Conservation (phyloP, 2,888 invertebrate species). For the Iselma pallidipennis region DNA sequence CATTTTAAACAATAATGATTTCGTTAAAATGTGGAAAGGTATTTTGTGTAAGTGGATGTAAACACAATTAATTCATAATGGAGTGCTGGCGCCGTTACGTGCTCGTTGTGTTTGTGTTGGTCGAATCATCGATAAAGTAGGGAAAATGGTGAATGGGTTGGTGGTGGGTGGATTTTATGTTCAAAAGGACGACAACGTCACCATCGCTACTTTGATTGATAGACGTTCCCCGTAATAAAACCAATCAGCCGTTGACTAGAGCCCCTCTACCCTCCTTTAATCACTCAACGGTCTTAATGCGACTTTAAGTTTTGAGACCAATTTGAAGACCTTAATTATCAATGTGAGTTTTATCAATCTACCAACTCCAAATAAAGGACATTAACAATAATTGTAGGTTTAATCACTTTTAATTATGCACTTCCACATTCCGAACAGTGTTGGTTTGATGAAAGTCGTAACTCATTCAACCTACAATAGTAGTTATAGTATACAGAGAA, state of each 20-base stretch:
- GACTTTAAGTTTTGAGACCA: constrained; percentile 26
- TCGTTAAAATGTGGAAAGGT: constrained; percentile 33
- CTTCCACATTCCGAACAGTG: constrained; percentile 9
- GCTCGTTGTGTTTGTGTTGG: constrained; percentile 38
- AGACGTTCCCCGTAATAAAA: constrained; percentile 43
- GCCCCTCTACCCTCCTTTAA: constrained; percentile 38
- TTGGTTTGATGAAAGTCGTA: neutral
- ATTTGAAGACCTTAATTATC: constrained; percentile 26
- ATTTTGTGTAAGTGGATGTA: constrained; percentile 43
- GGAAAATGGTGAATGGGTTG: neutral
- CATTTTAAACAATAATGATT: constrained; percentile 21
- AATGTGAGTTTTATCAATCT: constrained; percentile 26
- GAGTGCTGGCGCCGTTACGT: constrained; percentile 31
- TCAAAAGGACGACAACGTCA: constrained; percentile 16
- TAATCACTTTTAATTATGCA: constrained; percentile 26
- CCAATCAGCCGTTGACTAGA: constrained; percentile 36
- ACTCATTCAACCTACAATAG: constrained; percentile 2
- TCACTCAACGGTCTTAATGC: constrained; percentile 35
- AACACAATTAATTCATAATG: constrained; percentile 47
- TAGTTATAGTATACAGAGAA: constrained; percentile 3
- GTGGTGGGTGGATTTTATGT: neutral
- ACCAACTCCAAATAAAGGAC: neutral
- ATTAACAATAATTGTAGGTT: constrained; percentile 26
- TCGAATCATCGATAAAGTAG: constrained; percentile 17
- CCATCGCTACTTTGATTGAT: constrained; percentile 43